Base-by-base conservation (phyloP, 2,797 vertebrate species). In the Yasuhikotakia modesta region DNA sequence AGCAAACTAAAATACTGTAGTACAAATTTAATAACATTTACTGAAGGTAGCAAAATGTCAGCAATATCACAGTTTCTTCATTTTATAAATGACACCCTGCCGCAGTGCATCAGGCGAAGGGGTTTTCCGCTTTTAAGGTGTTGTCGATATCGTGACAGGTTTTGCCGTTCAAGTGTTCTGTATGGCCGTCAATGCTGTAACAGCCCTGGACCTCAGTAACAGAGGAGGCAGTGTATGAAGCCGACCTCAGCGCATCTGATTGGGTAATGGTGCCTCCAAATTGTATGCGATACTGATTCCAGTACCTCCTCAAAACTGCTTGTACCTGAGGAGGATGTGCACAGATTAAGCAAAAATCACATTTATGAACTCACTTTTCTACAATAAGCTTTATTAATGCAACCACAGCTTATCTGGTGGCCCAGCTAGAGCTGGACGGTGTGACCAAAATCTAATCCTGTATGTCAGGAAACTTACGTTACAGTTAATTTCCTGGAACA, bases 221-320 rank as follows among this genome's bases (percentile, higher is more conserved):
- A 0, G 96, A 95, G 0, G 93, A 93, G 0, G 91, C 89, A 14
- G 91, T 92, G n/a, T 90, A 94, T 27, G 92, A 94, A 0, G 93
- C 89, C 0, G 93, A 91, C 76, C 98, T 95, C 73, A 95, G 91
- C 24, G 95, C 94, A 0, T 98, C 97, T 0, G 96, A 91, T 64
- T 97, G 95, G 84, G 94, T 90, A 58, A 98, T 96, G 14, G 94
- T 94, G 85, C 95, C 95, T 4, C 95, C 94, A 24, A 98, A 96
- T 84, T 99, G 97, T 86, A 98, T 95, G 84, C 92, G 93, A 86
- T 97, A 96, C 86, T 98, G 97, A 64, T 97, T 97, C 97, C 97
- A 99, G 85, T 99, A 93, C 82, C 98, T 91, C 70, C 95, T 88
- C 79, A 99, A 85, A 50, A 99, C 95, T 0, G 93, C 94, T 86